These are phyloP conservation scores for Chrysaora quinquecirrha DNA, from an alignment of 30 jellyfish, hydroid and myxozoan species.

Conservation along the genomic window DNA sequence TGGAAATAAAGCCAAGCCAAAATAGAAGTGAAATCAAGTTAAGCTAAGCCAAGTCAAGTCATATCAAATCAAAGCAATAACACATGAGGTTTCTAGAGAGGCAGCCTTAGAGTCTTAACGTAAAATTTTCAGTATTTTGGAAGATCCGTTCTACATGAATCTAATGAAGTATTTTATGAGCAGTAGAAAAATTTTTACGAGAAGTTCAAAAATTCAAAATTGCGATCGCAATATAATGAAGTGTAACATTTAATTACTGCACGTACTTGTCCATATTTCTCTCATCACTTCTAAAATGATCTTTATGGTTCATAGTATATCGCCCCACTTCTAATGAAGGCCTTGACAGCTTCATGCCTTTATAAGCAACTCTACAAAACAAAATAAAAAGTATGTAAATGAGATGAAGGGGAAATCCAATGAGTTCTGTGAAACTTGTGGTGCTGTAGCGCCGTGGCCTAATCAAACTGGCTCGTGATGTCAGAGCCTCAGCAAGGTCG, in stretches of 20 bases:
- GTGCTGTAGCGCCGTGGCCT: not conserved
- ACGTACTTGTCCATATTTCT: slow-evolving; percentile 45
- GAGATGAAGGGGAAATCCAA: not conserved
- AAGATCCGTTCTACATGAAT: not conserved
- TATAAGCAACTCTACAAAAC: slow-evolving; percentile 33
- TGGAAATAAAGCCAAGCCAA: too few relatives aligned
- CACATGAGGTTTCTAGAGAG: too few relatives aligned
- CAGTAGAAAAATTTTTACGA: not conserved
- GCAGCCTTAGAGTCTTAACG: not conserved
- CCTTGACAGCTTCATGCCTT: slow-evolving; percentile 34
- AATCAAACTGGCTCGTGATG: too few relatives aligned
- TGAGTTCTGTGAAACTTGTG: not conserved
- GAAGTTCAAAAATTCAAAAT: not conserved
- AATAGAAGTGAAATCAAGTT: too few relatives aligned
- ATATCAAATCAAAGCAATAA: too few relatives aligned
- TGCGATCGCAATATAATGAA: not conserved
- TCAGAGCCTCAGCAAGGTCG: too few relatives aligned
- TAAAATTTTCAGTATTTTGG: not conserved
- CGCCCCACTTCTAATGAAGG: slow-evolving; percentile 55
- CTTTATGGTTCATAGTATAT: slow-evolving; percentile 61
- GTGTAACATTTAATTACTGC: too few relatives aligned
- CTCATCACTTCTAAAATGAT: slow-evolving; percentile 59
- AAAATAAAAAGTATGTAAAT: not conserved
- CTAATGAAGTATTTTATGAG: not conserved
- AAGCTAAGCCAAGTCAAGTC: too few relatives aligned